Evolutionary conservation across 1,140 invertebrate genomes (phyloP), one percentile per base, ranked within the genome.

Genomic region (Hycleus phaleratus): DNA sequence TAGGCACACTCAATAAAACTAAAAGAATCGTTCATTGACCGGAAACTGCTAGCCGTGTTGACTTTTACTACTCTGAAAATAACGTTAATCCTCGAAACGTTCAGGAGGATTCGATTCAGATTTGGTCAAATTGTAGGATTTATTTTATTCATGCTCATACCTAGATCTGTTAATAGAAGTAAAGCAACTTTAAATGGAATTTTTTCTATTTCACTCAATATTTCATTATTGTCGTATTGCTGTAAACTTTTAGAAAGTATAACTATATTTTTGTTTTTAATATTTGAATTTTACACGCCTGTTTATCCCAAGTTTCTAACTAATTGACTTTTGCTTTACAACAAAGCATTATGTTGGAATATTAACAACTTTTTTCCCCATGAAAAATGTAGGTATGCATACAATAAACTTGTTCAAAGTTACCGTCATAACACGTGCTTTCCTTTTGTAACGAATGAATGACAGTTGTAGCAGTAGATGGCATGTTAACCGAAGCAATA

Each of bases 11-110:
- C 18, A 51, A 45, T 52, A 45, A 49, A 52, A 51, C 56, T 58
- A 58, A 60, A 32, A 56, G 58, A 60, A 60, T 60, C 53, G 58
- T 49, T 60, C 58, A 49, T 60, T 60, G 58, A 60, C 58, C 58
- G 58, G 58, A 60, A 60, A 60, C 51, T 45, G 51, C 51, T 38
- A 50, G 48, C 56, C 18, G 58, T 60, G 58, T 60, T 60, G 49
- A 56, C 58, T 54, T 60, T 55, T 56, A 44, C 45, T 46, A 52
- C 51, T 60, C 51, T 38, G 52, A 55, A 56, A 60, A 56, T 58
- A 60, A 55, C 51, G 51, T 43, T 56, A 56, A 60, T 56, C 52
- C 58, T 60, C 38, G 38, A 40, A 51, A 51, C 43, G 49, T 58
- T 51, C 44, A 38, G 26, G 40, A 51, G 46, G 56, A 46, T 50